These are phyloP conservation scores for Brachypteracias leptosomus DNA, from an alignment of 2,113 vertebrate species.

Conservation along the genomic window DNA sequence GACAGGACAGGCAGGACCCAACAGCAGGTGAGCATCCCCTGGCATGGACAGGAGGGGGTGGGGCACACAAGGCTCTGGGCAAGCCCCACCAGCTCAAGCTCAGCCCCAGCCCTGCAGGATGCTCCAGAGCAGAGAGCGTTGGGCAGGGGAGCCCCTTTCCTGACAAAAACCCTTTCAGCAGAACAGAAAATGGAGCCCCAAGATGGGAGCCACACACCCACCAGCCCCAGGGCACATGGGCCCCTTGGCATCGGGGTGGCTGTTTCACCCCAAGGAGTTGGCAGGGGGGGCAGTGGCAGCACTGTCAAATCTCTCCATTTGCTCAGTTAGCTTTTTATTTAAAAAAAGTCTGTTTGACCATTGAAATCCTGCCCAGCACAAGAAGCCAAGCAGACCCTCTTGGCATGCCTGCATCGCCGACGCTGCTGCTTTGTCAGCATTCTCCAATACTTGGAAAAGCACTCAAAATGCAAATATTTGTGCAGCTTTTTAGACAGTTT, in stretches of 20 bases:
- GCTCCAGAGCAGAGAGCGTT: background rate
- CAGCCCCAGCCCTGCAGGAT: background rate
- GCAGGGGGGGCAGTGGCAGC: background rate
- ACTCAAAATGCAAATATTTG: conserved; percentile 41
- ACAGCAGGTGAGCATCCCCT: background rate
- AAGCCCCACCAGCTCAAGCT: background rate
- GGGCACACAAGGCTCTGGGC: accelerated
- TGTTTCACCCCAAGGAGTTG: background rate
- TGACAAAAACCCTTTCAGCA: background rate
- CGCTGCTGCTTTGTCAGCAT: background rate
- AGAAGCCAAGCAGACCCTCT: background rate
- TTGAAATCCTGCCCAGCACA: background rate
- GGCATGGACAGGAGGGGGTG: background rate
- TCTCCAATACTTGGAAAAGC: background rate
- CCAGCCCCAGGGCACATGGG: accelerated
- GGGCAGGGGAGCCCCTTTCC: background rate
- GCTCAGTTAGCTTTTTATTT: background rate
- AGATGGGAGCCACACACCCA: background rate
- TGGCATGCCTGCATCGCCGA: background rate
- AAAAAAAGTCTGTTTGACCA: background rate
- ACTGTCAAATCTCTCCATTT: background rate
- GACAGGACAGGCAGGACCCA: background rate
- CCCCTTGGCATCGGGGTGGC: accelerated
- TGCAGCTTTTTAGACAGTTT: background rate
- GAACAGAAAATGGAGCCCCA: background rate